These are phyloP conservation scores for Drosophila aff. DNA, from an alignment of 1,140 invertebrate species.

Conservation along the genomic window DNA sequence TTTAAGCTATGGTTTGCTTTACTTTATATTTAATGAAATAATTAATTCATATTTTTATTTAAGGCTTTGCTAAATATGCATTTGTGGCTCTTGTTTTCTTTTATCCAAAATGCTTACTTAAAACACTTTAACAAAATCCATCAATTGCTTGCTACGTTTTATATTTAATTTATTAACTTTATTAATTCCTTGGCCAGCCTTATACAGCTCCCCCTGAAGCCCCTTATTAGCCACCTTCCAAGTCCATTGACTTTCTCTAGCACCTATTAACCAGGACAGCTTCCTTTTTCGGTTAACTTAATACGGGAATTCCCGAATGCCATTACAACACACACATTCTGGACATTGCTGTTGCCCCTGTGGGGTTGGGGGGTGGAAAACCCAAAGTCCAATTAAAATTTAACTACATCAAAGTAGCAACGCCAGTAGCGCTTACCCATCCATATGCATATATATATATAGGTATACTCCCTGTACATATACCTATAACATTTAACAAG, in stretches of 20 bases:
- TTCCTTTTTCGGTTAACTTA: conserved; percentile 31
- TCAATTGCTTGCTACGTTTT: too few species aligned
- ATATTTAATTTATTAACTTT: neutral
- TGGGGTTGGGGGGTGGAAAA: conserved; percentile 46
- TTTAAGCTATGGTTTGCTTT: too few species aligned
- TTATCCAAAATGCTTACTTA: too few species aligned
- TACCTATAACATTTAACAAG: conserved; percentile 74
- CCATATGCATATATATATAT: conserved; percentile 16
- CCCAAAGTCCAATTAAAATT: conserved; percentile 84
- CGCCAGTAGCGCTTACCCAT: conserved; percentile 61
- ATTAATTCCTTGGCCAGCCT: neutral
- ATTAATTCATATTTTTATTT: too few species aligned
- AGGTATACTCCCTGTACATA: neutral
- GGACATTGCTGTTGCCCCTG: conserved; percentile 18
- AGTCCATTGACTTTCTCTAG: neutral
- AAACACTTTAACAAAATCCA: too few species aligned
- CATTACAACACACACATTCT: conserved; percentile 38
- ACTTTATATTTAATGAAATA: too few species aligned
- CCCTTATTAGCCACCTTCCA: neutral
- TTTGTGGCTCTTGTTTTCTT: too few species aligned
- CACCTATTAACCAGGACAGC: conserved; percentile 5
- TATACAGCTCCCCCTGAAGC: neutral
- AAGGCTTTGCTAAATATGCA: too few species aligned
- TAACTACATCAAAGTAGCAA: conserved; percentile 84
- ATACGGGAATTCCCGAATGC: conserved; percentile 48